Base-by-base conservation (phyloP, 2,113 vertebrate genomes). In the Electrona antarctica region DNA sequence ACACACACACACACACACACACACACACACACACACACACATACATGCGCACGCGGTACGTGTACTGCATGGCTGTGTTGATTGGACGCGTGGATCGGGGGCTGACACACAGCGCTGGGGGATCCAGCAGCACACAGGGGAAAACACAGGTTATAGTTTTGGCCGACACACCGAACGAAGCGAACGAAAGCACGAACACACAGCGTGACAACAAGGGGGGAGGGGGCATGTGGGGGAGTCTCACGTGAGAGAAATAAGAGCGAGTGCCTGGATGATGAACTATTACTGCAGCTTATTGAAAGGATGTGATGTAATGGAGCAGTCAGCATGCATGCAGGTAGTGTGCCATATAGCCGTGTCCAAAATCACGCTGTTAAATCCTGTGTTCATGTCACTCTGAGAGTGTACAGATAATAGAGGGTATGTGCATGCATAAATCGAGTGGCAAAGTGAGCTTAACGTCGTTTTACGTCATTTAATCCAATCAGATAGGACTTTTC, bases 61-160 rank as follows among this genome's bases (percentile, higher is more conserved):
- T 67, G 73, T 67, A 71, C 75, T 64, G 64, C 76, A 69, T 73
- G 62, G 49, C 56, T 85, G 61, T 69, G 45, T 77, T 83, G 66
- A 69, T 69, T 56, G 78, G 72, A 77, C 82, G 71, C 74, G 80
- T 89, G 83, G 76, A 88, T 89, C 82, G 88, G 83, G 86, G 65
- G 58, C 61, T 82, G 82, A 81, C 33, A 41, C 33, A 41, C 88
- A 85, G 82, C 28, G 1, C 67, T 74, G 57, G 79, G 63, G 49
- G 71, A 76, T 82, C 74, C 63, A 21, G 21, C 52, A 29, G 62
- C 71, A 48, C 71, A 74, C 65, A 55, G 57, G 67, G 75, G 69
- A 7, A 72, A 79, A 15, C 64, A 60, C 61, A 69, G 77, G 67
- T 72, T 71, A 73, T 48, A 60, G 73, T 83, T 84, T 74, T 71